A percentile compares a stretch with the other conserved stretches of the same genome.
phyloP scores from a whole-genome alignment of 2,113 vertebrate species.

The Odocoileus virginianus region DNA sequence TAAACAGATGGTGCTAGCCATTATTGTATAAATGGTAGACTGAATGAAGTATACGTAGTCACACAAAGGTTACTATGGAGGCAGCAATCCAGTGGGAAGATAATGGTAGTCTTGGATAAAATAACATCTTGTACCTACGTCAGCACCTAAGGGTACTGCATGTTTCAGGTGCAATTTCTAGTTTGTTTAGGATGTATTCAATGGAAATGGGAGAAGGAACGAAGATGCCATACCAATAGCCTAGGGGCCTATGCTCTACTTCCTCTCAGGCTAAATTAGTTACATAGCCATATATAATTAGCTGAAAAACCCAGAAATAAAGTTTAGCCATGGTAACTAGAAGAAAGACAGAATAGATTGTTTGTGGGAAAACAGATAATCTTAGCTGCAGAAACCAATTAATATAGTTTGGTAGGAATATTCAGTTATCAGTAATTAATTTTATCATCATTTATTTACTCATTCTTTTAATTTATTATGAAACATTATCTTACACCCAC shows the following conservation, averaged over 20 bases:
- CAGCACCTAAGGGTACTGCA: neutral
- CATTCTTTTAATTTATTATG: neutral
- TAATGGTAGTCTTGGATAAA: neutral
- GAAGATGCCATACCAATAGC: neutral
- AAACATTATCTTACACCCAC: neutral
- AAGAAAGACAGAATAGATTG: neutral
- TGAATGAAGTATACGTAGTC: neutral
- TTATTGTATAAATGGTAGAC: neutral
- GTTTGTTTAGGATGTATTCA: neutral
- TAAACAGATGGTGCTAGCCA: neutral
- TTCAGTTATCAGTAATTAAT: neutral
- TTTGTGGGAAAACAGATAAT: neutral
- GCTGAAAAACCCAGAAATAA: neutral
- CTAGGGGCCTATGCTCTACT: neutral
- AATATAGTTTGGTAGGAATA: neutral
- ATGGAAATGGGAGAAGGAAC: neutral
- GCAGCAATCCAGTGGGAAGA: neutral
- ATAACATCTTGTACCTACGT: neutral
- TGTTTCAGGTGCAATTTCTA: neutral
- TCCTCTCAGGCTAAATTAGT: neutral
- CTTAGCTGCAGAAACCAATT: neutral
- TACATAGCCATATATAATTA: neutral
- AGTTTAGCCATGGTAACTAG: neutral
- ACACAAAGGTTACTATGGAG: neutral
- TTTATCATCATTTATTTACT: neutral